Evolutionary conservation across 1,140 invertebrate species (phyloP).

Genomic region (Tribolium madens): DNA sequence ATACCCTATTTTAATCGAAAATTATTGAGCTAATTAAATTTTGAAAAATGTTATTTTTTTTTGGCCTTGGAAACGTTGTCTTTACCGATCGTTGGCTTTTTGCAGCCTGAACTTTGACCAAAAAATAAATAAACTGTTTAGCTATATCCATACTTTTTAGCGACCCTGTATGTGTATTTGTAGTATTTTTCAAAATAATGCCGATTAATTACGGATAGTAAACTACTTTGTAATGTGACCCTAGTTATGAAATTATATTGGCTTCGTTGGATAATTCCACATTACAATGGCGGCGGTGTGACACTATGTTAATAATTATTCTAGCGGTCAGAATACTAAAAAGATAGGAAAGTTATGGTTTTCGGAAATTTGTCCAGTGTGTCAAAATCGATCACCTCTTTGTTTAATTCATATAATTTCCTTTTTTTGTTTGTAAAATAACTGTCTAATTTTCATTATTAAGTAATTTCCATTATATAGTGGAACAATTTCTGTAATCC

Average conservation of each 20-base stretch:
- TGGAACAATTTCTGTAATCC: neutral
- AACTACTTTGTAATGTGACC: too few species aligned
- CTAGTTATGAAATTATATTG: neutral
- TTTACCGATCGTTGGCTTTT: too few species aligned
- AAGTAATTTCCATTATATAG: neutral
- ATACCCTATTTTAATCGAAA: too few species aligned
- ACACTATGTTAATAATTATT: neutral
- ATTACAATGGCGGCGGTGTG: neutral
- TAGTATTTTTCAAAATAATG: too few species aligned
- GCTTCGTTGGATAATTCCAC: constrained; percentile 5
- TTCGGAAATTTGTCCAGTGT: neutral
- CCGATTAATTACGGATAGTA: too few species aligned
- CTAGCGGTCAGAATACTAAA: neutral
- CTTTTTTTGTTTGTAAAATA: neutral
- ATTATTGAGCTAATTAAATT: too few species aligned
- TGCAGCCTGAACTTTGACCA: too few species aligned
- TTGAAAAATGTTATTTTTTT: too few species aligned
- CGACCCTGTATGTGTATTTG: too few species aligned
- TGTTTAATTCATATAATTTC: neutral
- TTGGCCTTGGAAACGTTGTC: too few species aligned
- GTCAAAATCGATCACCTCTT: neutral
- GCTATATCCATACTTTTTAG: too few species aligned
- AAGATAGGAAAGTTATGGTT: neutral
- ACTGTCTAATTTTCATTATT: constrained; percentile 2
- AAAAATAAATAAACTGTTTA: too few species aligned